These are phyloP conservation scores for Myopa tessellatipennis DNA, from an alignment of 2,888 invertebrate genomes.

Conservation along the genomic window DNA sequence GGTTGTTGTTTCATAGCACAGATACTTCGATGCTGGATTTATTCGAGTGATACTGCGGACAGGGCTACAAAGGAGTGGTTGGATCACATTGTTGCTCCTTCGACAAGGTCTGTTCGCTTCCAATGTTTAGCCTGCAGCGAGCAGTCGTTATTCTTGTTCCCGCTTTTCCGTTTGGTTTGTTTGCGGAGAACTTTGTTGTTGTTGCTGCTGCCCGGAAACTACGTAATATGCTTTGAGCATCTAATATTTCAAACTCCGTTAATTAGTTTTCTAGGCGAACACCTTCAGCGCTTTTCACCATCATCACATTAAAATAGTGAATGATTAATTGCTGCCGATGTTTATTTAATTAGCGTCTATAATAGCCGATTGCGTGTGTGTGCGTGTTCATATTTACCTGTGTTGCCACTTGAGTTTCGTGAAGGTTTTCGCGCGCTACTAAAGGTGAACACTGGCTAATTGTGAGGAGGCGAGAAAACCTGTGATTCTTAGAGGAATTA, in stretches of 20 bases:
- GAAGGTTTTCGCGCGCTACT: too few species aligned
- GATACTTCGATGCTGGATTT: constrained; percentile 14
- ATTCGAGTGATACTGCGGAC: neutral
- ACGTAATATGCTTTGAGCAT: constrained; percentile 43
- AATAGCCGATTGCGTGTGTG: neutral
- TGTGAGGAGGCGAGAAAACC: too few species aligned
- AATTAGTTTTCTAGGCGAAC: constrained; percentile 51
- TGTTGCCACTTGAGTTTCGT: neutral
- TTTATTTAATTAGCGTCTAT: constrained; percentile 53
- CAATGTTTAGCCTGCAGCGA: too few species aligned
- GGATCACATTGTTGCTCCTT: constrained; percentile 4
- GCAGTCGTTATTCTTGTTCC: constrained; percentile 26
- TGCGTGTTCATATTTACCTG: neutral
- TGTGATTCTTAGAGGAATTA: too few species aligned
- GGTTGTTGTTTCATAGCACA: constrained; percentile 49
- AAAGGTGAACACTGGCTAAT: too few species aligned
- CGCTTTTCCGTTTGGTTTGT: constrained; percentile 12
- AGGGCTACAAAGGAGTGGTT: neutral
- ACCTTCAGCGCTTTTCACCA: constrained; percentile 50
- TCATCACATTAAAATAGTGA: constrained; percentile 52
- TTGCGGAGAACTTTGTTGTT: constrained; percentile 12
- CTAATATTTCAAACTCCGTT: constrained; percentile 46
- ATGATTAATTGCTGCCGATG: constrained; percentile 59
- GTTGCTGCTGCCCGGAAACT: constrained; percentile 35
- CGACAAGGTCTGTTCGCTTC: too few species aligned